These are phyloP conservation scores for Nipponacmea schrenckii DNA, from an alignment of 2,888 invertebrate genomes.

Conservation along the genomic window DNA sequence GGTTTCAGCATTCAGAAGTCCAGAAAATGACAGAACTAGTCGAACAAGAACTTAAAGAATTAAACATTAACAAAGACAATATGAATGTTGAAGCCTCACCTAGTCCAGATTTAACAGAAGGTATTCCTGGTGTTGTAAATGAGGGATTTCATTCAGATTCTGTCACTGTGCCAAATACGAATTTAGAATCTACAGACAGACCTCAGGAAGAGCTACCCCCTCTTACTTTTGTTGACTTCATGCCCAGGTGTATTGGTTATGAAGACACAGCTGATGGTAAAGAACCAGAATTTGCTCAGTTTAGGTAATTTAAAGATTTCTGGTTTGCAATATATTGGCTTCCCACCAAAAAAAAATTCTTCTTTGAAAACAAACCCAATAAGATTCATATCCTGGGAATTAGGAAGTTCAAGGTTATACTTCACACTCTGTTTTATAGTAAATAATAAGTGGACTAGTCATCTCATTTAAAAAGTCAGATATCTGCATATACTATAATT, in stretches of 20 bases:
- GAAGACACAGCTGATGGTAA: slow-evolving; percentile 25
- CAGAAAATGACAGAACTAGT: neutral
- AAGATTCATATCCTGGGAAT: no score
- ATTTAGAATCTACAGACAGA: neutral
- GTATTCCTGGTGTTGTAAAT: neutral
- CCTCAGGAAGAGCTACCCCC: slow-evolving; percentile 30
- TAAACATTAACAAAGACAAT: neutral
- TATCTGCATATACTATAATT: no score
- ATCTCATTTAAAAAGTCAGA: no score
- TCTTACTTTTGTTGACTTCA: slow-evolving; percentile 45
- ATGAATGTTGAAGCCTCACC: neutral
- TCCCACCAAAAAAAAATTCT: neutral
- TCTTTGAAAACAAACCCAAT: neutral
- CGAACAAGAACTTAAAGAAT: neutral
- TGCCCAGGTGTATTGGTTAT: slow-evolving; percentile 36
- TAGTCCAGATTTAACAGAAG: neutral
- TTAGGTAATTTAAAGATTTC: slow-evolving; percentile 32
- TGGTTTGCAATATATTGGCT: neutral
- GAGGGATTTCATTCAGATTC: neutral
- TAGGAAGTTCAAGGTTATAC: no score
- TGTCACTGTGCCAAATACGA: neutral
- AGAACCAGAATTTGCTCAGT: slow-evolving; percentile 40
- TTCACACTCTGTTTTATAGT: no score
- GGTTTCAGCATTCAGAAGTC: neutral
- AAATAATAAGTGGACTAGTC: no score